Evolutionary conservation across 2,888 invertebrate genomes (phyloP).

Genomic region (Drosophila flavopinicola): DNA sequence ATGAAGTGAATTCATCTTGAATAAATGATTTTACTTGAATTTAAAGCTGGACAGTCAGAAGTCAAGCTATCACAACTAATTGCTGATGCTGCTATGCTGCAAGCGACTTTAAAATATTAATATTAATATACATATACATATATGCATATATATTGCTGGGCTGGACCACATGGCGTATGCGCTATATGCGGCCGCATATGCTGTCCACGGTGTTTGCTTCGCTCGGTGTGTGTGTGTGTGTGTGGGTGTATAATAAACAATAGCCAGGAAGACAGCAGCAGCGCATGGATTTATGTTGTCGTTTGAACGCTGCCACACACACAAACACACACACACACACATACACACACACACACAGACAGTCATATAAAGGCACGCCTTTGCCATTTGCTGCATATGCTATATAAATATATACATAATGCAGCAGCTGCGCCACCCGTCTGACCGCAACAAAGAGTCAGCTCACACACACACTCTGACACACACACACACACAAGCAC

Average conservation of each 20-base stretch:
- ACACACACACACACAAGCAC: slow-evolving; percentile 11
- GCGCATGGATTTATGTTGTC: slow-evolving; percentile 67
- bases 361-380: slow-evolving; percentile 14
- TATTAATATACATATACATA: slow-evolving; percentile 55
- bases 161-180: slow-evolving; percentile 62
- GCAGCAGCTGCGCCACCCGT: slow-evolving; percentile 44
- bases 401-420: slow-evolving; percentile 26
- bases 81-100: slow-evolving; percentile 35
- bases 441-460: slow-evolving; percentile 58
- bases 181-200: slow-evolving; percentile 49
- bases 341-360: background rate
- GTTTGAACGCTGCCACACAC: slow-evolving; percentile 45
- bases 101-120: slow-evolving; percentile 52
- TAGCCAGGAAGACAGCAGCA: slow-evolving; percentile 68
- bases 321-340: background rate
- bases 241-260: slow-evolving; percentile 63
- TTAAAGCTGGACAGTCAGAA: slow-evolving; percentile 8
- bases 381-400: slow-evolving; percentile 38
- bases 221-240: slow-evolving; percentile 20
- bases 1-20: slow-evolving; percentile 6
- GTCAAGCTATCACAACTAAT: slow-evolving; percentile 25
- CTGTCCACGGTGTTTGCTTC: slow-evolving; percentile 11
- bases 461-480: slow-evolving; percentile 21
- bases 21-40: slow-evolving; percentile 10
- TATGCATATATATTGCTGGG: slow-evolving; percentile 42